These are phyloP conservation scores for Scaptomyza polygonia DNA, from an alignment of 2,888 invertebrate genomes.

Conservation along the genomic window DNA sequence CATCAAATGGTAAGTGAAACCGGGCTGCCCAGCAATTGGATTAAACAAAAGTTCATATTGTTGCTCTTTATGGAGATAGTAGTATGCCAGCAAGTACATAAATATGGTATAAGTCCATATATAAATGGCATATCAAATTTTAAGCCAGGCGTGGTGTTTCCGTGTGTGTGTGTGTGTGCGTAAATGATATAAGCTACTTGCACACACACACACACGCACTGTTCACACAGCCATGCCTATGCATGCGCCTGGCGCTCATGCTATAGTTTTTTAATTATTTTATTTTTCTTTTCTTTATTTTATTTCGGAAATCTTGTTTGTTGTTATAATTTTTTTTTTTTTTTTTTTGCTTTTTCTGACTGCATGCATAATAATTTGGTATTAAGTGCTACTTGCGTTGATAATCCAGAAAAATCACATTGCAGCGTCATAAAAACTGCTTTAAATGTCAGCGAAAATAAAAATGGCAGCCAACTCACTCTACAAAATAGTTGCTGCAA, in stretches of 20 bases:
- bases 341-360: constrained; percentile 23
- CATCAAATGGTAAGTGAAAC: constrained; percentile 86
- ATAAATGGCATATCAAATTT: constrained; percentile 34
- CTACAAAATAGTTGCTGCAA: constrained; percentile 27
- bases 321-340: constrained; percentile 11
- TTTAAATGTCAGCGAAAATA: constrained; percentile 36
- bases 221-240: constrained; percentile 24
- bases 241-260: constrained; percentile 51
- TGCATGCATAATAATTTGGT: constrained; percentile 78
- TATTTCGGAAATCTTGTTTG: neutral
- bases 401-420: constrained; percentile 70
- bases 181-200: constrained; percentile 24
- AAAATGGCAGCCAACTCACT: neutral
- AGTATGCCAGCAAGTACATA: constrained; percentile 2
- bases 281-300: constrained; percentile 7
- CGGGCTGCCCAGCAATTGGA: neutral
- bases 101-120: constrained; percentile 30
- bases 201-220: constrained; percentile 4
- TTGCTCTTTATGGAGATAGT: neutral
- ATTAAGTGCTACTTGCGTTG: constrained; percentile 65
- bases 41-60: constrained; percentile 1
- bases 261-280: constrained; percentile 14
- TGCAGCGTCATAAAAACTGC: constrained; percentile 50
- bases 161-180: constrained; percentile 11
- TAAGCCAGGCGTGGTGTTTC: constrained; percentile 23